Evolutionary conservation across 1,140 invertebrate genomes (phyloP).

Genomic region (Drosophila nikananu): DNA sequence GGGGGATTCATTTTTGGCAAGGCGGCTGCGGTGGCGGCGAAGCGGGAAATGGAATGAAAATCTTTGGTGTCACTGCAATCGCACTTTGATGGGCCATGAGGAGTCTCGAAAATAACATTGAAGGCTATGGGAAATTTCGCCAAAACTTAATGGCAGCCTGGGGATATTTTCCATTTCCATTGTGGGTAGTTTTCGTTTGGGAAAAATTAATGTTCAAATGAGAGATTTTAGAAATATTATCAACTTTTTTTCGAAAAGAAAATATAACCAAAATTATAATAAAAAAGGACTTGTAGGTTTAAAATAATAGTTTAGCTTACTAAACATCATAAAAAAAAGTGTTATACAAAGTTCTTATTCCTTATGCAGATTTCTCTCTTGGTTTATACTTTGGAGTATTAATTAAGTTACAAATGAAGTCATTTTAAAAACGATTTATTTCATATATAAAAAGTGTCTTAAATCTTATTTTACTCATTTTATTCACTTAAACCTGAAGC

Average conservation of each 20-base stretch:
- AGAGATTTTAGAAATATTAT: too few species aligned
- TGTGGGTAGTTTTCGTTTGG: neutral
- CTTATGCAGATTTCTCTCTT: too few species aligned
- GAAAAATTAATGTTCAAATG: neutral
- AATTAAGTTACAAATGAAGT: neutral
- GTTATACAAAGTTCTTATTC: too few species aligned
- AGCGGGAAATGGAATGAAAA: conserved; percentile 43
- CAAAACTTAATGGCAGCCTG: conserved; percentile 2
- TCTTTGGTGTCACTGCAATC: conserved; percentile 34
- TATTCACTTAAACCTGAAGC: neutral
- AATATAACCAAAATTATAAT: too few species aligned
- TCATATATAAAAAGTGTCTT: neutral
- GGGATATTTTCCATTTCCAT: neutral
- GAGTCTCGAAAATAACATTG: neutral
- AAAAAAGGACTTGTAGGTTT: too few species aligned
- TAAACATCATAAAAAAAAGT: too few species aligned
- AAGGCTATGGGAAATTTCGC: conserved; percentile 21
- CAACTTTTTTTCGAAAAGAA: too few species aligned
- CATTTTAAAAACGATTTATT: neutral
- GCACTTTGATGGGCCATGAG: conserved; percentile 21
- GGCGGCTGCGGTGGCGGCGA: conserved; percentile 5
- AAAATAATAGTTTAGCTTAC: too few species aligned
- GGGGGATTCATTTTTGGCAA: conserved; percentile 54
- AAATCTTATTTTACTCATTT: too few species aligned
- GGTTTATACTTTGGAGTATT: too few species aligned